phyloP scores from a whole-genome alignment of 2,113 vertebrate genomes.

The Urocynchramus pylzowi region DNA sequence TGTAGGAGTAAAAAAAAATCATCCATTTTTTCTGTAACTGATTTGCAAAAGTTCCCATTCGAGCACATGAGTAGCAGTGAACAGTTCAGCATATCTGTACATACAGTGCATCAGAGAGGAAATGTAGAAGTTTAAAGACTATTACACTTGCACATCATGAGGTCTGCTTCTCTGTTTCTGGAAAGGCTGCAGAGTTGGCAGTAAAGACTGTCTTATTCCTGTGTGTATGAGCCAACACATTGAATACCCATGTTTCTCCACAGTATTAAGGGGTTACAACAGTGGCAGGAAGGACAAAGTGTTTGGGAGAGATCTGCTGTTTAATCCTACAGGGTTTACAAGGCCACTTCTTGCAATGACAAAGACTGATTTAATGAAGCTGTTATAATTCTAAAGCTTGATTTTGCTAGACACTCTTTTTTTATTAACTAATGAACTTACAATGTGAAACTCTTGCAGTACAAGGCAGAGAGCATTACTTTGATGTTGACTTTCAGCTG shows the following conservation, averaged over 20 bases:
- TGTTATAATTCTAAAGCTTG: neutral
- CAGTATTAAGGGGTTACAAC: neutral
- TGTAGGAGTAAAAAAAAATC: rapidly evolving
- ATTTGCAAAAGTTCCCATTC: neutral
- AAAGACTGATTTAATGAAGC: neutral
- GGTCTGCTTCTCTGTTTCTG: neutral
- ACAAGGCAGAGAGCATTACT: neutral
- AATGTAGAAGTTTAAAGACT: neutral
- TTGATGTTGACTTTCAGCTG: neutral
- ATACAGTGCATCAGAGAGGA: neutral
- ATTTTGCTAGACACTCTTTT: neutral
- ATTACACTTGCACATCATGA: neutral
- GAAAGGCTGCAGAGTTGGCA: neutral
- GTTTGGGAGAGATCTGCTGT: neutral
- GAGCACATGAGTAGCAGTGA: neutral
- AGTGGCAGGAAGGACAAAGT: neutral
- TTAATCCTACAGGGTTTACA: neutral
- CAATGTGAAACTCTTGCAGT: neutral
- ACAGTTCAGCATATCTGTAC: neutral
- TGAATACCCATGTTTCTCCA: neutral
- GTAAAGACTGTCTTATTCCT: neutral
- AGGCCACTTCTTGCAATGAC: neutral
- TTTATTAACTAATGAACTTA: neutral
- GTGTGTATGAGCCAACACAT: neutral
- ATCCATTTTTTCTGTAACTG: neutral